These are phyloP conservation scores for Chloebia gouldiae DNA, from an alignment of 2,113 vertebrate genomes.

Conservation along the genomic window DNA sequence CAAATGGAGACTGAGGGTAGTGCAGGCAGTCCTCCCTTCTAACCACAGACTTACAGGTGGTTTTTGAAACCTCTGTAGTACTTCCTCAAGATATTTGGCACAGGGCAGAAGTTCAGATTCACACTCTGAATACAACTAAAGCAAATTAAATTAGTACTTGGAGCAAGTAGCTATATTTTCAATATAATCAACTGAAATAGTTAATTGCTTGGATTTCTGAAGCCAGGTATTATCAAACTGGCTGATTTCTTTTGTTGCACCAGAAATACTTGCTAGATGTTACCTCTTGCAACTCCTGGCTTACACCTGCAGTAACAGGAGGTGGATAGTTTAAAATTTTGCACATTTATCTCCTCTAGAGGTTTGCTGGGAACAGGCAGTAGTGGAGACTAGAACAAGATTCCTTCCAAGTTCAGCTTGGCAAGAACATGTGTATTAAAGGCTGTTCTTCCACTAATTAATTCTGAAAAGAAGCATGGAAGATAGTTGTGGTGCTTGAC, in stretches of 20 bases:
- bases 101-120: neutral
- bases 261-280: neutral
- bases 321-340: neutral
- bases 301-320: neutral
- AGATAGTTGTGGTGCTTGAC: slow-evolving; percentile 57
- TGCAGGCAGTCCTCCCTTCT: neutral
- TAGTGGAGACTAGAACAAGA: neutral
- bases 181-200: neutral
- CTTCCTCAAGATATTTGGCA: neutral
- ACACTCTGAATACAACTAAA: neutral
- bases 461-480: slow-evolving; percentile 53
- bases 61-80: neutral
- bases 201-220: neutral
- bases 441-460: slow-evolving; percentile 62
- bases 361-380: slow-evolving; percentile 1
- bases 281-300: neutral
- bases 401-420: slow-evolving; percentile 60
- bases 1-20: neutral
- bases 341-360: neutral
- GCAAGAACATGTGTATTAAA: slow-evolving; percentile 18
- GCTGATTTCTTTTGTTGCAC: neutral
- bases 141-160: neutral
- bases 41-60: neutral
- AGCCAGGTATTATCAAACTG: neutral
- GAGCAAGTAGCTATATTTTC: neutral